phyloP scores from a whole-genome alignment of 2,888 invertebrate species.

The Lepidochitona cinerea region DNA sequence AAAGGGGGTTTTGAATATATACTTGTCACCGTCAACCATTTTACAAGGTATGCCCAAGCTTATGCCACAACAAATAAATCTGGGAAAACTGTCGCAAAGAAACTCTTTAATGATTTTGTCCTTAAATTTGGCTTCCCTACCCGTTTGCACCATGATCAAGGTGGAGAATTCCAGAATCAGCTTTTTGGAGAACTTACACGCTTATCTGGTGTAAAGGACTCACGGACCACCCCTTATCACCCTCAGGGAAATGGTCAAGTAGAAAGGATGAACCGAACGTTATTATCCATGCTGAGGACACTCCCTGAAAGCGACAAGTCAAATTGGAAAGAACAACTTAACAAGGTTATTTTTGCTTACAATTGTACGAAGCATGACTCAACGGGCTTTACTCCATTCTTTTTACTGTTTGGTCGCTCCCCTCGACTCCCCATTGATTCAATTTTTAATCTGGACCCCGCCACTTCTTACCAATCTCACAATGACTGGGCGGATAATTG shows the following conservation, averaged over 20 bases:
- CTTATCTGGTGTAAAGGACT: too few species aligned
- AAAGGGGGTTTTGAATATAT: too few species aligned
- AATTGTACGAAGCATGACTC: not conserved
- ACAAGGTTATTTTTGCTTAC: not conserved
- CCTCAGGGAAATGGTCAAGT: not conserved
- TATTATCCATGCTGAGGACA: not conserved
- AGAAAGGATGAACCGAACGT: not conserved
- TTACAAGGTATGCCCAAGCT: too few species aligned
- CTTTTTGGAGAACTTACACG: too few species aligned
- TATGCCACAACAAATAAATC: too few species aligned
- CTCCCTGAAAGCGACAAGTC: not conserved
- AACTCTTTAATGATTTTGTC: too few species aligned
- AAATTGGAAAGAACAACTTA: not conserved
- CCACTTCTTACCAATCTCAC: not conserved
- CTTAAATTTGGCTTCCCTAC: too few species aligned
- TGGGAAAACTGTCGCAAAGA: too few species aligned
- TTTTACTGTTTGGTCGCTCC: not conserved
- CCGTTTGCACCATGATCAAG: too few species aligned
- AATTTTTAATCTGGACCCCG: not conserved
- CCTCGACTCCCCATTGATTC: not conserved
- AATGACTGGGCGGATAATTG: not conserved
- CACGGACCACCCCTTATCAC: too few species aligned
- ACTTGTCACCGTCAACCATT: too few species aligned
- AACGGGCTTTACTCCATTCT: not conserved
- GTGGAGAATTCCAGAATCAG: too few species aligned